A percentile compares a stretch with the other conserved stretches of the same genome.
Conservation (phyloP, 2,797 vertebrate species). For the Chanos chanos region DNA sequence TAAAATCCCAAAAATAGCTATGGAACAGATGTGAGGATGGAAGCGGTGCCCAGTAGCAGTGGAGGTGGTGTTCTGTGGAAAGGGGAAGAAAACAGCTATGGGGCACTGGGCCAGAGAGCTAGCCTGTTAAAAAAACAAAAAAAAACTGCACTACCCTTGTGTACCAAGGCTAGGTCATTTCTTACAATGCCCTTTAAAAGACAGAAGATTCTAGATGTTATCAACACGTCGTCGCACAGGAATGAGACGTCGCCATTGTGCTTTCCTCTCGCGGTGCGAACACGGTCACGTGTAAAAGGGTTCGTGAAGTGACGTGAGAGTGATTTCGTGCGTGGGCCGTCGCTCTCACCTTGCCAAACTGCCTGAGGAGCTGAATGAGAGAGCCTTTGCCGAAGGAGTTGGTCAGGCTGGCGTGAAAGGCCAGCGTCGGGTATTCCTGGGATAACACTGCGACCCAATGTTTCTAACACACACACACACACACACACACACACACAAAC, state of each 20-base stretch:
- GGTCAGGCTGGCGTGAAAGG: slow-evolving; percentile 96
- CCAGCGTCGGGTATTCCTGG: slow-evolving; percentile 90
- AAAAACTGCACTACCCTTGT: no score
- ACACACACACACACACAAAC: neutral
- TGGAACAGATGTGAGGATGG: slow-evolving; percentile 37
- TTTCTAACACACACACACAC: slow-evolving; percentile 71
- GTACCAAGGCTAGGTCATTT: no score
- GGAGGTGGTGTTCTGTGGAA: neutral
- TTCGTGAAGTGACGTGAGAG: no score
- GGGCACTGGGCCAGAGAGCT: neutral
- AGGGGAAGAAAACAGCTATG: neutral
- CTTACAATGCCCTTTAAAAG: no score
- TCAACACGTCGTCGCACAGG: no score
- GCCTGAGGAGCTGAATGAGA: slow-evolving; percentile 93
- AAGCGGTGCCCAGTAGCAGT: slow-evolving; percentile 18
- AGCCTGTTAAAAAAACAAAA: no score
- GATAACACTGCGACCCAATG: slow-evolving; percentile 95
- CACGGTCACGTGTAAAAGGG: no score
- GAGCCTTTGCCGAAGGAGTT: slow-evolving; percentile 97
- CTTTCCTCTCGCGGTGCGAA: no score
- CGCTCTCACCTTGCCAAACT: slow-evolving; percentile 93
- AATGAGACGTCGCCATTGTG: no score
- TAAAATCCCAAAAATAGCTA: slow-evolving; percentile 21
- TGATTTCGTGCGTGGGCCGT: no score
- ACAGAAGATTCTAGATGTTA: no score